Evolutionary conservation across 2,888 invertebrate species (phyloP).

Genomic region (Agapetus fuscipes): DNA sequence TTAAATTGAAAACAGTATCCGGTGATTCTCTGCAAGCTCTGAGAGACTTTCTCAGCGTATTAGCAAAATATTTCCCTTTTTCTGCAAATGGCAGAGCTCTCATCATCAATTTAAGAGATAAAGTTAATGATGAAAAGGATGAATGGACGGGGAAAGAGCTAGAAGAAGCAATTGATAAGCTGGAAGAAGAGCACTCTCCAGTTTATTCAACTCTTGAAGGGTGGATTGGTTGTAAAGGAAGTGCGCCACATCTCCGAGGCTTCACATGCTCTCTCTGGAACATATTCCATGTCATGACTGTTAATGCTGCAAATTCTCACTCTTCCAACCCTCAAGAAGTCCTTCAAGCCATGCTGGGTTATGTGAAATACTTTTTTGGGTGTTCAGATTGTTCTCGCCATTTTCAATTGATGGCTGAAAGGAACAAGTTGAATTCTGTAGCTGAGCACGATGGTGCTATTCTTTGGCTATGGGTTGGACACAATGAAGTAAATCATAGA

Average conservation of each 20-base stretch:
- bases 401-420: constrained; percentile 76
- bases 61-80: constrained; percentile 73
- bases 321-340: constrained; percentile 56
- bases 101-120: constrained; percentile 50
- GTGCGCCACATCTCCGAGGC: constrained; percentile 63
- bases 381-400: constrained; percentile 86
- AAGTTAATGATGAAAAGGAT: constrained; percentile 38
- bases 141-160: constrained; percentile 52
- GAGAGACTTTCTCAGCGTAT: constrained; percentile 58
- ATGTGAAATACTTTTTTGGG: constrained; percentile 86
- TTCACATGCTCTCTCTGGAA: constrained; percentile 95
- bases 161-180: constrained; percentile 41
- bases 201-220: constrained; percentile 44
- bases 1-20: constrained; percentile 54
- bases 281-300: constrained; percentile 84
- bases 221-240: constrained; percentile 79
- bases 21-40: constrained; percentile 66
- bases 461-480: constrained; percentile 90
- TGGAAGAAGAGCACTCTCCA: constrained; percentile 46
- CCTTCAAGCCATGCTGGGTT: constrained; percentile 75
- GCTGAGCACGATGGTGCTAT: constrained; percentile 64
- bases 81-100: constrained; percentile 55
- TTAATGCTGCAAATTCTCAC: constrained; percentile 53
- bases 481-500: constrained; percentile 87
- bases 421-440: constrained; percentile 60